Evolutionary conservation across 2,113 vertebrate species (phyloP).

Genomic region (Gobio gobio): DNA sequence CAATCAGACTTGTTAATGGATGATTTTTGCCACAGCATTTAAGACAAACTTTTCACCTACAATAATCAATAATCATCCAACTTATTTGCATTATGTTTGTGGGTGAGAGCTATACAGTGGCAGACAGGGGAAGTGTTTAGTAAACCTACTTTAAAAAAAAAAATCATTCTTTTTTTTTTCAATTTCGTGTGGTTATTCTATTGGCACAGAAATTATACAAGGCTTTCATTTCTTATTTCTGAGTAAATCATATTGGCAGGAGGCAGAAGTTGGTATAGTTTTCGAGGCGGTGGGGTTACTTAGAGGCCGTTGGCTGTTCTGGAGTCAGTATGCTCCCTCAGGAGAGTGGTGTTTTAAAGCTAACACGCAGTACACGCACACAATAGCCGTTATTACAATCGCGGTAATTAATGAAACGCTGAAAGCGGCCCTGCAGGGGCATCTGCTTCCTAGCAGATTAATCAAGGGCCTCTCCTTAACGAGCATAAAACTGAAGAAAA

Average conservation of each 20-base stretch:
- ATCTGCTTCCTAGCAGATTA: conserved; percentile 64
- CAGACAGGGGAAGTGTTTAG: not conserved
- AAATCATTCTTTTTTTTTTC: not conserved
- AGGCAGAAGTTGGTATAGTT: conserved; percentile 26
- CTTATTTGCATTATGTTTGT: not conserved
- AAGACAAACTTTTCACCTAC: not conserved
- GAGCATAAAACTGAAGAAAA: conserved; percentile 51
- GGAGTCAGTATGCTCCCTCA: conserved; percentile 53
- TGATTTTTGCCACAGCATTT: not conserved
- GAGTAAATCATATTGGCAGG: not conserved
- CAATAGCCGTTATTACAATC: conserved; percentile 73
- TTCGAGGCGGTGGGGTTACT: conserved; percentile 34
- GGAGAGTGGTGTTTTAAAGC: conserved; percentile 57
- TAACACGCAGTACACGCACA: conserved; percentile 61
- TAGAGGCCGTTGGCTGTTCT: conserved; percentile 42
- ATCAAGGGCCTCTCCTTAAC: conserved; percentile 65
- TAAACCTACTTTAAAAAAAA: not conserved
- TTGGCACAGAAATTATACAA: not conserved
- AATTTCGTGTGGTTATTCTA: not conserved
- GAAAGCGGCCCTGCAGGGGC: conserved; percentile 66
- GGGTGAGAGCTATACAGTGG: not conserved
- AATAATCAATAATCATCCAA: not conserved
- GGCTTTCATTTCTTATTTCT: conserved; percentile 1
- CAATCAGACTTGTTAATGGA: not conserved
- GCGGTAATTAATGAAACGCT: conserved; percentile 78